Percentiles rank a stretch among this genome's conserved stretches.
Evolutionary conservation across 2,888 invertebrate species (phyloP).

Genomic region (Barypeithes pellucidus): DNA sequence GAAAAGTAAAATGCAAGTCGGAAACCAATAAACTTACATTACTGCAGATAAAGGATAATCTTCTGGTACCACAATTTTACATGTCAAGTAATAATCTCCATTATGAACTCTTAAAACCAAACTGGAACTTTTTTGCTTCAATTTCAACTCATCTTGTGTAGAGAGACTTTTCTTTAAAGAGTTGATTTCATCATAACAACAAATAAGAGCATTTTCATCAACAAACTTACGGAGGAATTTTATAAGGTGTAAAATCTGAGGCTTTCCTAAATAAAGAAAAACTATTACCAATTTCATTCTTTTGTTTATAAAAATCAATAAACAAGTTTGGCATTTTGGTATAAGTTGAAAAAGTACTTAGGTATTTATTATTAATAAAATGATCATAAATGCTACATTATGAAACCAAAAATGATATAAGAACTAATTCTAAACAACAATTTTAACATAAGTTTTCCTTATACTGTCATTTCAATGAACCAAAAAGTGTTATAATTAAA

Average conservation of each 20-base stretch:
- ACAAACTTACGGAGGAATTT: conserved; percentile 78
- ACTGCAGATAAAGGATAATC: conserved; percentile 75
- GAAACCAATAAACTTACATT: conserved; percentile 68
- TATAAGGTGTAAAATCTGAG: conserved; percentile 75
- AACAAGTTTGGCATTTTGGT: too few species aligned
- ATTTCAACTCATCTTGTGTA: conserved; percentile 75
- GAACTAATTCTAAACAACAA: too few species aligned
- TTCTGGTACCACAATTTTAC: conserved; percentile 77
- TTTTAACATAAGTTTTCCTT: too few species aligned
- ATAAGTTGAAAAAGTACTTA: too few species aligned
- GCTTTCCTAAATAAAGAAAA: conserved; percentile 66
- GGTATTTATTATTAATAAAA: too few species aligned
- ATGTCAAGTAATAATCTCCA: conserved; percentile 76
- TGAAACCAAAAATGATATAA: too few species aligned
- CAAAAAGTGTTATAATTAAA: too few species aligned
- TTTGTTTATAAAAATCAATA: too few species aligned
- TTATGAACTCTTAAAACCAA: conserved; percentile 75
- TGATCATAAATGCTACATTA: too few species aligned
- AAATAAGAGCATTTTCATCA: conserved; percentile 80
- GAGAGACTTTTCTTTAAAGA: conserved; percentile 73
- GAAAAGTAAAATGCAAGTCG: too few species aligned
- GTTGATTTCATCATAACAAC: conserved; percentile 82
- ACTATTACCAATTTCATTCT: too few species aligned
- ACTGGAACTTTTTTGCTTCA: conserved; percentile 79
- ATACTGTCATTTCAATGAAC: too few species aligned